Conservation (phyloP, 2,888 invertebrate species). For the Poecilobothrus nobilitatus region DNA sequence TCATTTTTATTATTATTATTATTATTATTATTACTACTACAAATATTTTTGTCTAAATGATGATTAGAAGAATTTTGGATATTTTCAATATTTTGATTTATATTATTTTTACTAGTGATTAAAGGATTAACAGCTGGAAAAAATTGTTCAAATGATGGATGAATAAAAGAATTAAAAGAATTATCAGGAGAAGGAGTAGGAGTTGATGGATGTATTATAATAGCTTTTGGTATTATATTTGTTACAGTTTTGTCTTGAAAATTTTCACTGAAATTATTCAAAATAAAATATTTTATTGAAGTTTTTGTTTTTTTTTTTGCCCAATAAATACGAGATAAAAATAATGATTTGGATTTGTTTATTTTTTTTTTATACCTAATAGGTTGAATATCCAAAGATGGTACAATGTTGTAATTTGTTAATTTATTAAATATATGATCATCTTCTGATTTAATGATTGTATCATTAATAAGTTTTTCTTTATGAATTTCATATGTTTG, state of each 20-base stretch:
- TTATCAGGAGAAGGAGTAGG: constrained; percentile 7
- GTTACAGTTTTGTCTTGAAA: neutral
- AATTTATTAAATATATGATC: neutral
- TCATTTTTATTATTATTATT: constrained; percentile 33
- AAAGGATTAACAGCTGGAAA: neutral
- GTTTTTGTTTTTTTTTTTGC: too few relatives aligned
- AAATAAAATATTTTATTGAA: neutral
- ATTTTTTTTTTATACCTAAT: neutral
- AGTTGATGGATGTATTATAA: constrained; percentile 7
- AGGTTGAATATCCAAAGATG: neutral
- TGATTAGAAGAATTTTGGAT: neutral
- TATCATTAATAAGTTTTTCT: neutral
- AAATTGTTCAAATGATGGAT: constrained; percentile 4
- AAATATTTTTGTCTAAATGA: neutral
- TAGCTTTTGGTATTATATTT: constrained; percentile 6
- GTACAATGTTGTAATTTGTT: neutral
- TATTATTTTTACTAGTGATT: neutral
- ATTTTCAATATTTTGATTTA: neutral
- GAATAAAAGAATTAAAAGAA: constrained; percentile 3
- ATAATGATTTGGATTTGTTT: neutral
- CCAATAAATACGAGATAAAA: neutral
- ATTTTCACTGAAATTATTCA: neutral
- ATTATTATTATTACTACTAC: constrained; percentile 16
- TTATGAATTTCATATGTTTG: neutral
- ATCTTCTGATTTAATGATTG: neutral